phyloP scores from a whole-genome alignment of 53 echinoderm and acorn worm species.

The Echinometra lucunter region DNA sequence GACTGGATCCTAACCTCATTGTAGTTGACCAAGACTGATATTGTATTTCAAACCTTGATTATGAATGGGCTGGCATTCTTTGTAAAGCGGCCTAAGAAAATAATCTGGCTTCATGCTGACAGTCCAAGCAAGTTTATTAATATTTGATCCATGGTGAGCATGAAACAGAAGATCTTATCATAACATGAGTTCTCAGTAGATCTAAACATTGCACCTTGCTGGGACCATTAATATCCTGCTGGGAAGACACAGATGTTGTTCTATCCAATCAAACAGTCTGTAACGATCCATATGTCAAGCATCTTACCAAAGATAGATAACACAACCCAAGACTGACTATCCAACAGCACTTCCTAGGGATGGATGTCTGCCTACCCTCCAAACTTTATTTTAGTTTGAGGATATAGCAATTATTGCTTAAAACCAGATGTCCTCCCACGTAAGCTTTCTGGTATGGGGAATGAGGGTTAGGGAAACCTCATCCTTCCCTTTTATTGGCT shows the following conservation, averaged over 20 bases:
- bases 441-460: background rate
- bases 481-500: conserved; percentile 13
- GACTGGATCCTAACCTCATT: no score
- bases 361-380: background rate
- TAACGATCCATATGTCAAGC: conserved; percentile 32
- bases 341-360: background rate
- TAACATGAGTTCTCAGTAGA: conserved; percentile 15
- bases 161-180: conserved; percentile 54
- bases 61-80: background rate
- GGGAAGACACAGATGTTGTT: conserved; percentile 46
- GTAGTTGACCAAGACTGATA: no score
- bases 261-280: conserved; percentile 38
- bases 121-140: conserved; percentile 21
- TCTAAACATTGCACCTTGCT: conserved; percentile 56
- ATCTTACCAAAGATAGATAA: conserved; percentile 32
- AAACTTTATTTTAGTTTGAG: conserved; percentile 52
- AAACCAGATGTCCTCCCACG: conserved; percentile 47
- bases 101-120: conserved; percentile 30
- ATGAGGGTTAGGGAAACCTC: conserved; percentile 7
- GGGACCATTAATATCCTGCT: conserved; percentile 58
- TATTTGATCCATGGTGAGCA: conserved; percentile 12
- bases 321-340: conserved; percentile 7
- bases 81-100: background rate
- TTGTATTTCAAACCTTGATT: background rate
- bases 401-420: conserved; percentile 44